Base-by-base conservation (phyloP, 2,113 vertebrate genomes). In the Brachionichthys hirsutus region DNA sequence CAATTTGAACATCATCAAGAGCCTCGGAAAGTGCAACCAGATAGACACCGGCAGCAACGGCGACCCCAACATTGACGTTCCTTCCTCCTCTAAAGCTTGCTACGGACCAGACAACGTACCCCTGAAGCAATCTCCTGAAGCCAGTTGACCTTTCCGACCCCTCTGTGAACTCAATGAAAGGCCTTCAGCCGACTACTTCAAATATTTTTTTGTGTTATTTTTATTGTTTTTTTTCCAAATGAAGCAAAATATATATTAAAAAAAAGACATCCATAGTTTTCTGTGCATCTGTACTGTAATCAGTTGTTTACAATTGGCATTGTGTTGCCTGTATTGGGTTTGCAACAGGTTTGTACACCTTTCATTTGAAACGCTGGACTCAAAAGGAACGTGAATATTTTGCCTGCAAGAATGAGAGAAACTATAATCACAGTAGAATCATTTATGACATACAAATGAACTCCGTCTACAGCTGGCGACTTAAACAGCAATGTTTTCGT, bases 1-100 rank as follows among this genome's bases (percentile, higher is more conserved):
- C 62, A 95, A 95, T 77, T 78, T 95, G 43, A 89, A 53, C 44
- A 89, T 94, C 77, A 93, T 95, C 44, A 95, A 95, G 85, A 94
- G 82, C 71, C 84, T 94, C 0, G 89, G 93, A 61, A 95, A 94
- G 87, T 78, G 73, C 72, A 93, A 93, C 77, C 92, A 93, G 62
- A 90, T 94, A 53, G 89, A 92, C 75, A 89, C 82, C 0, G 62
- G 85, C 58, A 82, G 87, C 64, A 90, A 89, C 16, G 88, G 89
- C 0, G 90, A 95, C 75, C 92, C 91, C 59, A 94, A 93, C 74
- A 89, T 93, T 12, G 80, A 95, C 0, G 20, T 93, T 41, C 90
- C 90, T 55, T 91, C 74, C 70, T 90, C 80, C 7, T 86, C 86
- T 55, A 91, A 79, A 75, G 89, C 92, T 34, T 81, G 92, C 70